A percentile compares a stretch with the other conserved stretches of the same genome.
phyloP scores from a whole-genome alignment of 2,888 invertebrate genomes.

The Caenorhabditis macrosperma region DNA sequence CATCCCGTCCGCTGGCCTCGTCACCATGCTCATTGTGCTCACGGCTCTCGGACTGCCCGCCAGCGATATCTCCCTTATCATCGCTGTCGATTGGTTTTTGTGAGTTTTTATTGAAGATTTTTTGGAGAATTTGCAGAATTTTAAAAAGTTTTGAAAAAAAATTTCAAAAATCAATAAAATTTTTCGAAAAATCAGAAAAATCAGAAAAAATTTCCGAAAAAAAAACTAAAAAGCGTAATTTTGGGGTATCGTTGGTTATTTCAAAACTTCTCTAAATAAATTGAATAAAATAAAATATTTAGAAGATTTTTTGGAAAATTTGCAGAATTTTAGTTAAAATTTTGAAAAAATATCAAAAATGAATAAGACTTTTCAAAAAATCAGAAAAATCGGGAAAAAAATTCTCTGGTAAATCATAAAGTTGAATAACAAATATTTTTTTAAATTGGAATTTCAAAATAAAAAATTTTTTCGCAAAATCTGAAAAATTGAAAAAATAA shows the following conservation, averaged over 20 bases:
- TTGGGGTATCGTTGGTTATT: too few relatives aligned
- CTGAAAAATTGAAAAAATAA: not conserved
- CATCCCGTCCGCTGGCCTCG: conserved; percentile 83
- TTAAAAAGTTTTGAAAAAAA: not conserved
- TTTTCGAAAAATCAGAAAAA: not conserved
- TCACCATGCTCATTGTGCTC: conserved; percentile 81
- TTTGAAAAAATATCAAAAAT: not conserved
- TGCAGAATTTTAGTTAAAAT: not conserved
- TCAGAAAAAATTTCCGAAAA: not conserved
- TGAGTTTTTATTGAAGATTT: conserved; percentile 73
- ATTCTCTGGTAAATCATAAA: not conserved
- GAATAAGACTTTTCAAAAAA: too few relatives aligned
- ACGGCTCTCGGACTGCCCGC: conserved; percentile 82
- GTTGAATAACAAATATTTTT: too few relatives aligned
- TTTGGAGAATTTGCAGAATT: not conserved
- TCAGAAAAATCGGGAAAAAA: not conserved
- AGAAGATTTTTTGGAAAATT: too few relatives aligned
- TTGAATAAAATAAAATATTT: too few relatives aligned
- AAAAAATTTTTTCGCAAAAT: too few relatives aligned
- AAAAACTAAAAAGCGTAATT: too few relatives aligned
- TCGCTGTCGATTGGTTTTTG: conserved; percentile 83
- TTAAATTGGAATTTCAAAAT: too few relatives aligned
- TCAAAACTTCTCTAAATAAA: too few relatives aligned
- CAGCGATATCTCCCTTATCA: conserved; percentile 82
- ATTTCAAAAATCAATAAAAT: too few relatives aligned